Percentiles rank a stretch among this genome's conserved stretches.
phyloP scores from a whole-genome alignment of 1,140 invertebrate species.

The Glossosoma conforme region DNA sequence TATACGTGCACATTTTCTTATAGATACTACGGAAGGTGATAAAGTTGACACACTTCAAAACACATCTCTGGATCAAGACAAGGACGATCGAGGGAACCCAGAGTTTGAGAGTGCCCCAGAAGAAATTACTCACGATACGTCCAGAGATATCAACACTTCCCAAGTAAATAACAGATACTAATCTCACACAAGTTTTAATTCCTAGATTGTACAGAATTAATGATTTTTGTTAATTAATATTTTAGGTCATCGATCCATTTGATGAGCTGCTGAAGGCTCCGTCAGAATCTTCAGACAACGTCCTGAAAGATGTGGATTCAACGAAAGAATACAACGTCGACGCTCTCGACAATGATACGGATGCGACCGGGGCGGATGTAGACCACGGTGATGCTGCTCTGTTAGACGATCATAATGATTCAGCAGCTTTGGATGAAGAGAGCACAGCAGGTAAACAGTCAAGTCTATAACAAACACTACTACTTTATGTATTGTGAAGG shows the following conservation, averaged over 20 bases:
- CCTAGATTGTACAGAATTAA: background rate
- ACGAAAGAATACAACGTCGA: conserved; percentile 10
- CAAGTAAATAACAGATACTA: conserved; percentile 1
- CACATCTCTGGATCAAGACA: conserved; percentile 1
- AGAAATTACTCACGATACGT: conserved; percentile 11
- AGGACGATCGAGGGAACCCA: conserved; percentile 18
- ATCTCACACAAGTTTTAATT: background rate
- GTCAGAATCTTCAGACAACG: no score
- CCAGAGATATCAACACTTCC: background rate
- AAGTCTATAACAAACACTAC: background rate
- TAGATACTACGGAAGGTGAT: no score
- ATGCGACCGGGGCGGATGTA: conserved; percentile 41
- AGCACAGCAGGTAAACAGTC: no score
- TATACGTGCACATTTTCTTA: no score
- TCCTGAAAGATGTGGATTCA: background rate
- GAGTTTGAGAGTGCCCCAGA: conserved; percentile 20
- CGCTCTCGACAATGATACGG: conserved; percentile 29
- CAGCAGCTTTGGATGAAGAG: conserved; percentile 6
- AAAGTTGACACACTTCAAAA: conserved; percentile 6
- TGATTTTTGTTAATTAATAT: conserved; percentile 9
- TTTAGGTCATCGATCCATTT: conserved; percentile 46
- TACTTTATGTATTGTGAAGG: no score
- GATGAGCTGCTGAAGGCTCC: conserved; percentile 40
- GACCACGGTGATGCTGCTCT: conserved; percentile 27
- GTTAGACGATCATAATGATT: conserved; percentile 14